Evolutionary conservation across 23 tunicate genomes (phyloP), one percentile per base, ranked within the genome.

Genomic region (Botrylloides violaceus): DNA sequence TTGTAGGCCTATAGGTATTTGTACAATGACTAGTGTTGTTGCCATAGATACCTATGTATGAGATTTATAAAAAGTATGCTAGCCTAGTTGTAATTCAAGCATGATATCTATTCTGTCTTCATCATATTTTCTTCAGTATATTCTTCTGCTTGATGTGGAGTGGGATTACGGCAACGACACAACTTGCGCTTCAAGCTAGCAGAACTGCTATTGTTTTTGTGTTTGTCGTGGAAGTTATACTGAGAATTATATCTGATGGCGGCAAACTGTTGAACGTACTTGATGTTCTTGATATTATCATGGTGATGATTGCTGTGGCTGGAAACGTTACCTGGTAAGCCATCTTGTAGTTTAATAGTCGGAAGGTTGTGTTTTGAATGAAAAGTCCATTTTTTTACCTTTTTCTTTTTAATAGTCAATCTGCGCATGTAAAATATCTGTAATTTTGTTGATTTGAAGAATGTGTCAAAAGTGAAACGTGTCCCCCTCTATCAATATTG

Each of bases 121-220:
- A 20, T 0, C 65, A 24, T 60, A 0, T 19, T 68, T 38, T 34
- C 37, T 68, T 43, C 56, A 90, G 97, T 50, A 49, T 90, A 34
- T 62, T 90, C 28, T 90, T 90, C 61, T 83, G 85, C 72, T 75
- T 83, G 47, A 78, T 84, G 81, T 90, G 97, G 97, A 63, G 33
- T 61, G 85, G 91, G 30, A 90, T 90, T 20, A 59, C 77, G 9
- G 78, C 83, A 24, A 47, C 3, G 23, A 57, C 84, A 4, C 97
- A 90, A 62, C 39, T 83, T n/a, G 85, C 75, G 12, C 63, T 90
- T 56, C 97, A 90, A 49, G 64, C 78, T 25, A 34, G 66, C 1
- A 66, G 81, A 53, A 78, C 90, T 20, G 39, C 66, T 12, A 90
- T 90, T 23, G 74, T 90, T 1, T 64, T 35, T 24, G 12, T 90